Base-by-base conservation (phyloP, 2,888 invertebrate species). In the Mimas tiliae region DNA sequence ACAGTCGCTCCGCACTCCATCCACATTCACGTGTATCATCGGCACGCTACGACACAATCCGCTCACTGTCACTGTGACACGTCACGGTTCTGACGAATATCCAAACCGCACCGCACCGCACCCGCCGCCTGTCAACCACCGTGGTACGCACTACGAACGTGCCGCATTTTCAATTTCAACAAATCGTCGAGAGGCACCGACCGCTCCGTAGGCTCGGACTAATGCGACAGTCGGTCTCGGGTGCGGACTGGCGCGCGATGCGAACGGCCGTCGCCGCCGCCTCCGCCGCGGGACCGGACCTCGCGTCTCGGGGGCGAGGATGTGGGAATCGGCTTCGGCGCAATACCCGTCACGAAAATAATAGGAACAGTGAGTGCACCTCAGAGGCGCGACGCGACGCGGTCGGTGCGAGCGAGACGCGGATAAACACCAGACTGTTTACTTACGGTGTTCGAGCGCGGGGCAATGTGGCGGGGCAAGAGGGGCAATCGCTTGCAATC, bases 311-410 rank as follows among this genome's bases (percentile, higher is more conserved):
- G 91, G 86, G 90, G 91, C 91, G 93, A 91, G 94, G 91, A 93
- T 91, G 91, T 92, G 92, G 91, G 93, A 92, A 92, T 91, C 90
- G 91, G 90, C 90, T 93, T 93, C 91, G 91, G 93, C 94, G 94
- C 93, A 92, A 92, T 92, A 92, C 93, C 92, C 92, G 93, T 93
- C 93, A 93, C 93, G 91, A 93, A 93, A 93, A 93, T 93, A 93
- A 93, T 93, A 92, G 93, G 93, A 93, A 91, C 92, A 88, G 88
- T 86, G 91, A 93, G 92, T 93, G 93, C 93, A 93, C 93, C 93
- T 93, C 91, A 87, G 88, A 94, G 94, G 92, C 94, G 90, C 91
- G 93, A 90, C 89, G 83, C 91, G 90, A 85, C 90, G 89, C 90
- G 91, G 89, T 89, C 93, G 93, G 93, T 91, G 93, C 82, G 92